Conservation (phyloP, 2,888 invertebrate species). For the Timema podura region DNA sequence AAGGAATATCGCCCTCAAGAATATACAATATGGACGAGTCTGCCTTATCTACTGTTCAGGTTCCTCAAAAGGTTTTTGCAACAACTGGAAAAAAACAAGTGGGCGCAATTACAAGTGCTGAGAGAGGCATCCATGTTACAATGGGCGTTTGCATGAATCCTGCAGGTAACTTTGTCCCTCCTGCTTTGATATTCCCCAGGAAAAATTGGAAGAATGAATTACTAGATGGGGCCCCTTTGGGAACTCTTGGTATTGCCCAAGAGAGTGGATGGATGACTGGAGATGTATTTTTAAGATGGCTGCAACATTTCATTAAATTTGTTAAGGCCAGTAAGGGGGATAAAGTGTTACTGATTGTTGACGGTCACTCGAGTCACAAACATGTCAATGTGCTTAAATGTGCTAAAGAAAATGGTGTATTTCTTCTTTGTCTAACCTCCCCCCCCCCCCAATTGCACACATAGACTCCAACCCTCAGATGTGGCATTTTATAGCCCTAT, state of each 20-base stretch:
- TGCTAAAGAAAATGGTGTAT: not conserved
- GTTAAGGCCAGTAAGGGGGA: slow-evolving; percentile 1
- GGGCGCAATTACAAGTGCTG: slow-evolving; percentile 28
- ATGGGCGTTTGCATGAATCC: slow-evolving; percentile 32
- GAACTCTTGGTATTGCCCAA: slow-evolving; percentile 27
- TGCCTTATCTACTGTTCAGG: not conserved
- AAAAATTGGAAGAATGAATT: slow-evolving; percentile 30
- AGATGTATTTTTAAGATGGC: slow-evolving; percentile 28
- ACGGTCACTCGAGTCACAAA: slow-evolving; percentile 25
- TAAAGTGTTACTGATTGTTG: slow-evolving; percentile 20
- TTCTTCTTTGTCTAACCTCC: not conserved
- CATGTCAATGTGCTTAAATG: slow-evolving; percentile 24
- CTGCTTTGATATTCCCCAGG: slow-evolving; percentile 32
- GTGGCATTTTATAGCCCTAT: slow-evolving; percentile 5
- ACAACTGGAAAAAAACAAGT: slow-evolving; percentile 25
- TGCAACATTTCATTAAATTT: slow-evolving; percentile 25
- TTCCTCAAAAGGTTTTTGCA: slow-evolving; percentile 1
- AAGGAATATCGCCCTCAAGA: not conserved
- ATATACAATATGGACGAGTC: not conserved
- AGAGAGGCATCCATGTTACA: slow-evolving; percentile 34
- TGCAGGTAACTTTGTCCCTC: slow-evolving; percentile 30
- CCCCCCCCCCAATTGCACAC: slow-evolving; percentile 7
- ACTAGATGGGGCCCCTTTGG: slow-evolving; percentile 31
- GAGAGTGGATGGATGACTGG: slow-evolving; percentile 33
- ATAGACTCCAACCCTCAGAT: slow-evolving; percentile 13